phyloP scores from a whole-genome alignment of 1,140 invertebrate genomes.

The Drosophila rhopaloa region DNA sequence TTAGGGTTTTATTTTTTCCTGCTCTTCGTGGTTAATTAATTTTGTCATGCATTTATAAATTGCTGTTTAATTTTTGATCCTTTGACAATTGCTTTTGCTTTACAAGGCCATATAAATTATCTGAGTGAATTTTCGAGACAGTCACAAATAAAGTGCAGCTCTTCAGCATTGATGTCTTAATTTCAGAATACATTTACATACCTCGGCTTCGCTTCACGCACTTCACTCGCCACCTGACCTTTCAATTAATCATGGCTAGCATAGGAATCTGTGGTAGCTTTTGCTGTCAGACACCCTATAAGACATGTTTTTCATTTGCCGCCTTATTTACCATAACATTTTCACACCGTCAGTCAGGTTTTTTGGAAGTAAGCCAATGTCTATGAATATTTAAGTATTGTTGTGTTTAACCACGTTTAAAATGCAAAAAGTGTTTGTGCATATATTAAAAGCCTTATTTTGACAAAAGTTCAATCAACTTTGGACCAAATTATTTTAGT shows the following conservation, averaged over 20 bases:
- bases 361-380: conserved; percentile 35
- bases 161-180: conserved; percentile 37
- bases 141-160: conserved; percentile 10
- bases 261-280: conserved; percentile 31
- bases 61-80: conserved; percentile 14
- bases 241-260: conserved; percentile 66
- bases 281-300: conserved; percentile 48
- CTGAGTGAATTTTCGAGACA: neutral
- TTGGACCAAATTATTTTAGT: conserved; percentile 7
- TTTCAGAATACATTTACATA: conserved; percentile 28
- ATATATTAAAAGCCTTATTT: conserved; percentile 44
- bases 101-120: conserved; percentile 20
- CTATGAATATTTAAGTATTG: conserved; percentile 58
- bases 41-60: conserved; percentile 36
- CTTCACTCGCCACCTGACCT: conserved; percentile 58
- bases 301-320: conserved; percentile 56
- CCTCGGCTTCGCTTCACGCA: conserved; percentile 43
- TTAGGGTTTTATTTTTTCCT: conserved; percentile 59
- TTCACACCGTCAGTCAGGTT: conserved; percentile 61
- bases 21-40: conserved; percentile 47
- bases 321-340: conserved; percentile 59
- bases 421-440: conserved; percentile 44
- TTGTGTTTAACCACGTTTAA: conserved; percentile 22
- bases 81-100: conserved; percentile 13
- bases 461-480: conserved; percentile 65